These are phyloP conservation scores for Poeciliopsis paucimaculata DNA, from an alignment of 2,797 vertebrate genomes.

Conservation along the genomic window DNA sequence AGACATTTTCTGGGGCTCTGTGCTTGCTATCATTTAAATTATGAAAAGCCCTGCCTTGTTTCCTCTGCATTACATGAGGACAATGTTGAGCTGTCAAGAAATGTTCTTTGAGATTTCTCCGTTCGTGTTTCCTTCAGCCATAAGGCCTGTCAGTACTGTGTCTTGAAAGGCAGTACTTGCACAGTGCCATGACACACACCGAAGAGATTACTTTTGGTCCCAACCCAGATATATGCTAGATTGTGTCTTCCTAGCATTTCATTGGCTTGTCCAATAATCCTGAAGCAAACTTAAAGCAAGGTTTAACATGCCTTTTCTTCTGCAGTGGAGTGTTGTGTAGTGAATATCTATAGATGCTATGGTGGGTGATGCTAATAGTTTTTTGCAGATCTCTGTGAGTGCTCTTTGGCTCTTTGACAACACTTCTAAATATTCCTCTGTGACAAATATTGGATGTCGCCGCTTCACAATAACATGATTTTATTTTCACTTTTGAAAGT, in stretches of 20 bases:
- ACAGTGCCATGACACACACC: not conserved
- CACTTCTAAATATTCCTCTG: not conserved
- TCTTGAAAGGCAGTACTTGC: not conserved
- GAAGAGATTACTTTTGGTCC: too few species aligned
- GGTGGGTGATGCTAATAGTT: not conserved
- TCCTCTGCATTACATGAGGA: not conserved
- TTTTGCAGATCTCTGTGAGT: not conserved
- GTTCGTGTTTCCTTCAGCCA: not conserved
- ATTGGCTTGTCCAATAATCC: not conserved
- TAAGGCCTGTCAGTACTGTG: not conserved
- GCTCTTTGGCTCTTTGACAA: not conserved
- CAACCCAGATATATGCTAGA: too few species aligned
- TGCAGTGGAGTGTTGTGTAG: not conserved
- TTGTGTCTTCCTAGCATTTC: not conserved
- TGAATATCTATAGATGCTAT: not conserved
- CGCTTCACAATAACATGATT: not conserved
- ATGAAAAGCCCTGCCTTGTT: not conserved
- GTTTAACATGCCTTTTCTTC: not conserved
- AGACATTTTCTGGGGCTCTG: not conserved
- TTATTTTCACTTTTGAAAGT: not conserved
- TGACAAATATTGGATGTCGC: not conserved
- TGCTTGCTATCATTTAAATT: not conserved
- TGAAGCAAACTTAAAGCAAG: not conserved
- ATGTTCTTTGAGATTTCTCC: not conserved
- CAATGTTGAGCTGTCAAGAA: not conserved